Evolutionary conservation across 2,888 invertebrate species (phyloP), one percentile per base, ranked within the genome.

Genomic region (Apomyelois bistriatella): DNA sequence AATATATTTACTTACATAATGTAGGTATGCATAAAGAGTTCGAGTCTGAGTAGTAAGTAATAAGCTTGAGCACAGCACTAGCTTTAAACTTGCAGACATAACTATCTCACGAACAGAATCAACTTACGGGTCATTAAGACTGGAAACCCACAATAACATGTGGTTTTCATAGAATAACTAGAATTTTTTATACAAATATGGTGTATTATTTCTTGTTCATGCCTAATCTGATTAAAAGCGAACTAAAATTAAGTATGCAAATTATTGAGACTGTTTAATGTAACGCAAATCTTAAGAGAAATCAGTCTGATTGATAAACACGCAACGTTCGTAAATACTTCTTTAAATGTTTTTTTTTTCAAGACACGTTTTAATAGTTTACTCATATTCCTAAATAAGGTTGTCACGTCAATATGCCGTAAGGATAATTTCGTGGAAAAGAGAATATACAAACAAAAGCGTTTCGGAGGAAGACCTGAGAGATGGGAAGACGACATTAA

Each of bases 101-200:
- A 59, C 65, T 75, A 81, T 81, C 79, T 77, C 80, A 80, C 80
- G 80, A 79, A 77, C 61, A 47, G 52, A 67, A 80, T 80, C 80
- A 60, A 60, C 62, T 54, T 38, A 38, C 13, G 35, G 75, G 74
- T 76, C 75, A 72, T 68, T 68, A 73, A 65, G 58, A 68, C 62
- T 56, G 61, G 58, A 52, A 58, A 52, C 60, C 60, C 58, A 65
- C 22, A 22, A 22, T 22, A 22, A 22, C 22, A 22, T 10, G 35
- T 8, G 28, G 15, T 8, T 15, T 40, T 40, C 9, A 13, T 17
- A 41, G 16, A 17, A 41, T 15, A 46, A 46, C 15, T 16, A 35
- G 30, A 16, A 46, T 16, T 46, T 32, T 38, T 6, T 16, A 52
- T 30, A n/a, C 40, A 38, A 48, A n/a, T n/a, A 15, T 41, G 10